Base-by-base conservation (phyloP, 2,113 vertebrate species). In the Anhinga anhinga region DNA sequence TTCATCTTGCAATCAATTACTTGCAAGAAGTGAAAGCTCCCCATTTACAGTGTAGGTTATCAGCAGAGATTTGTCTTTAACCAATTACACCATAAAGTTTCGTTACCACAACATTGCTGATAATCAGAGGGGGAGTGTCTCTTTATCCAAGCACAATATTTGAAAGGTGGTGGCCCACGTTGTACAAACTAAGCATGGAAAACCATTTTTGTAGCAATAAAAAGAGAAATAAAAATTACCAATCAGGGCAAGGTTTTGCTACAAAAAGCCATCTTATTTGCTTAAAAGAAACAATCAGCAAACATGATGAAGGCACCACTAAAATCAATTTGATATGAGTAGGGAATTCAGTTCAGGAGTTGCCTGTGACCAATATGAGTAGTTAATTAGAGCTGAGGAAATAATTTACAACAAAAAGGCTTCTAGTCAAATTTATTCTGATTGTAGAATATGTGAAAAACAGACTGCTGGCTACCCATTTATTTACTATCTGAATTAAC, bases 371-470 rank as follows among this genome's bases (percentile, higher is more conserved):
- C n/a, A 53, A 17, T 65, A 14, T 76, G 62, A 80, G 36, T 73
- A 80, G 32, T 79, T 97, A 93, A 96, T 84, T 95, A 95, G 94
- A 96, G 94, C 95, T 96, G 93, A 96, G 96, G 55, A 97, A 97
- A 95, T 96, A 90, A 73, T 94, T 82, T 80, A 34, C 40, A 83
- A 26, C 6, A 15, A 73, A 90, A 91, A 86, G 27, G 3, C 42
- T 93, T 80, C 55, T 78, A 83, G 32, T 18, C 53, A 83, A 66
- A 83, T 86, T 89, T 86, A 55, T 87, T 80, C 36, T 45, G 36
- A 36, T 58, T 50, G 27, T 44, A 21, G 30, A 90, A 90, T 58
- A 86, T 38, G 8, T 61, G 45, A 87, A 93, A 84, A 95, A 72
- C 36, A 80, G 86, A 72, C 56, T 80, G 62, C 21, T 82, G 17